Conservation (phyloP, 2,113 vertebrate species). For the Illadopsis cleaveri region DNA sequence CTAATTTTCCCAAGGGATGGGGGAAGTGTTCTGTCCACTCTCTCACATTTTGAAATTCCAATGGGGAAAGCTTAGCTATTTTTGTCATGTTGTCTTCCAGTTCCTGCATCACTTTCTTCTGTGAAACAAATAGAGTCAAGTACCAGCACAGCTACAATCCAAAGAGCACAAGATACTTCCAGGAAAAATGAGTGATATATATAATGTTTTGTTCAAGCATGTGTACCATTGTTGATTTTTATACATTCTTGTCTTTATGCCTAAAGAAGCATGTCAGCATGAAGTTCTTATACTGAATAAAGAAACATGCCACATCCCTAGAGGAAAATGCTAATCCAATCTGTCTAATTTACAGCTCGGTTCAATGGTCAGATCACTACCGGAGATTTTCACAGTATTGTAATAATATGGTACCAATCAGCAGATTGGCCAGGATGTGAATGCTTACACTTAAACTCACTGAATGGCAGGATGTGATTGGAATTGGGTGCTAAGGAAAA, state of each 20-base stretch:
- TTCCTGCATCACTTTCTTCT: conserved; percentile 17
- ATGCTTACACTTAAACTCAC: neutral
- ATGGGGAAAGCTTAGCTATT: conserved; percentile 3
- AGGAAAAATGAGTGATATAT: conserved; percentile 21
- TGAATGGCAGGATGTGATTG: neutral
- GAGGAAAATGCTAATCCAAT: neutral
- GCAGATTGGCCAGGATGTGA: neutral
- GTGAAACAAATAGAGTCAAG: conserved; percentile 9
- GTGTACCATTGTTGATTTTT: neutral
- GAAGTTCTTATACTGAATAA: neutral
- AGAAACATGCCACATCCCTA: neutral
- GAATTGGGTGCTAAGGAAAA: neutral
- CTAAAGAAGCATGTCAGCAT: neutral
- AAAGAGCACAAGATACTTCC: neutral
- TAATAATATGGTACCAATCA: neutral
- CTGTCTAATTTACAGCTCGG: neutral
- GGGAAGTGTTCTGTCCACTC: neutral
- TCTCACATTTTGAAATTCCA: conserved; percentile 23
- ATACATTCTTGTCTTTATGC: neutral
- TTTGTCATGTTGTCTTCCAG: neutral
- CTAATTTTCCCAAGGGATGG: neutral
- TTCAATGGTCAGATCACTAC: neutral
- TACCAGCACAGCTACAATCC: neutral
- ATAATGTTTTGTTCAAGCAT: neutral
- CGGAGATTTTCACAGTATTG: neutral